phyloP scores from a whole-genome alignment of 2,888 invertebrate species.

The Onthophagus sagittarius region DNA sequence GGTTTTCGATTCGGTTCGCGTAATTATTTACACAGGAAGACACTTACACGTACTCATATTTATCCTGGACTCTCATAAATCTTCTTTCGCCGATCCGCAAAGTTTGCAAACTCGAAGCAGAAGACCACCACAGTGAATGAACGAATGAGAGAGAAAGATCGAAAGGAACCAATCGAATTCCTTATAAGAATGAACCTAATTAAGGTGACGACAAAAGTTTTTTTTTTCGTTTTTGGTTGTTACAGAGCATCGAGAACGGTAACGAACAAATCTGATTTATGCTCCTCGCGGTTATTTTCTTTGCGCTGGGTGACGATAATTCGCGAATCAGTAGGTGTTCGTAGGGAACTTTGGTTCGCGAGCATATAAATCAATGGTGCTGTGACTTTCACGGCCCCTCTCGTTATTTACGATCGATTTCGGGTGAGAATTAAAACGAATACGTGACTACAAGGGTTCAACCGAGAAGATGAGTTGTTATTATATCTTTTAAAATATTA shows the following conservation, averaged over 20 bases:
- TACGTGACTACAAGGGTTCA: background rate
- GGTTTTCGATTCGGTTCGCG: background rate
- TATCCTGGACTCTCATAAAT: background rate
- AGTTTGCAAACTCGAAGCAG: background rate
- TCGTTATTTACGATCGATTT: background rate
- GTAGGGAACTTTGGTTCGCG: background rate
- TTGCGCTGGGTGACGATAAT: background rate
- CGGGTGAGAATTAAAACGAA: background rate
- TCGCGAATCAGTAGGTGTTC: background rate
- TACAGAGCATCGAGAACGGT: background rate
- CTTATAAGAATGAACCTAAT: background rate
- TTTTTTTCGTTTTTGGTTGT: background rate
- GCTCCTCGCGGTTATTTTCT: background rate
- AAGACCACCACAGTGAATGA: background rate
- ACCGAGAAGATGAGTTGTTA: background rate
- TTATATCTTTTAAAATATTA: background rate
- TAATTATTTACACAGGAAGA: background rate
- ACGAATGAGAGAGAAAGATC: background rate
- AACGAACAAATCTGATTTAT: background rate
- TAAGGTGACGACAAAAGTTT: background rate
- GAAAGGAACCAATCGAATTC: background rate
- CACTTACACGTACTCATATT: background rate
- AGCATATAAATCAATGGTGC: constrained; percentile 6
- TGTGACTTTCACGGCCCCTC: constrained; percentile 3
- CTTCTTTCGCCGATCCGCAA: background rate